Percentiles rank a stretch among this genome's conserved stretches.
Evolutionary conservation across 2,888 invertebrate species (phyloP).

Genomic region (Cephus spinipes): DNA sequence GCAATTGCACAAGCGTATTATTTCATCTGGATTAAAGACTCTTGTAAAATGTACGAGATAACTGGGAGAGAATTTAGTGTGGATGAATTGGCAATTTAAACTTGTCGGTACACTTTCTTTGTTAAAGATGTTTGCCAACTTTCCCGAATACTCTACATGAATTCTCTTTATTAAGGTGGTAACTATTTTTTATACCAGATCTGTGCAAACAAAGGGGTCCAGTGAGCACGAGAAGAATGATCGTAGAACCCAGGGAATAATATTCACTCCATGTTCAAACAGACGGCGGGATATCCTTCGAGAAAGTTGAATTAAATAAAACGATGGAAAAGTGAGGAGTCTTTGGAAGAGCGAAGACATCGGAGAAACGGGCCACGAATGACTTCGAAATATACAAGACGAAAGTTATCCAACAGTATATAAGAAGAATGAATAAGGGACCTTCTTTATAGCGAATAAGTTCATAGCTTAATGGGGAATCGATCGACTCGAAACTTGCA

Average conservation of each 20-base stretch:
- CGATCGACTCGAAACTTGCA: neutral
- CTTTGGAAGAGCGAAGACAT: neutral
- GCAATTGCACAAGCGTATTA: neutral
- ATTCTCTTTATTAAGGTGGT: constrained; percentile 19
- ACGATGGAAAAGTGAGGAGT: neutral
- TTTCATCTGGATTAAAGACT: neutral
- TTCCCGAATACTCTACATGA: neutral
- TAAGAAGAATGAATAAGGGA: neutral
- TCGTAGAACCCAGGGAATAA: constrained; percentile 36
- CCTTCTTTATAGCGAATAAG: neutral
- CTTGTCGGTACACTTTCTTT: neutral
- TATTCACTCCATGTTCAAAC: constrained; percentile 43
- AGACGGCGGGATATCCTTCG: constrained; percentile 19
- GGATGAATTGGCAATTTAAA: neutral
- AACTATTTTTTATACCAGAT: constrained; percentile 14
- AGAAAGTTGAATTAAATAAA: neutral
- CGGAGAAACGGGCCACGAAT: neutral
- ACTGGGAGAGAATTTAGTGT: neutral
- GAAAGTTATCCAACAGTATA: neutral
- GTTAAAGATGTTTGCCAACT: constrained; percentile 1
- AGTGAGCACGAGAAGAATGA: constrained; percentile 6
- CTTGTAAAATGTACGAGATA: neutral
- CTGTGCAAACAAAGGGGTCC: constrained; percentile 16
- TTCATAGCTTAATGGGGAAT: neutral
- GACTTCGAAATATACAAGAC: neutral